phyloP scores from a whole-genome alignment of 2,797 vertebrate species.

The Falco naumanni region DNA sequence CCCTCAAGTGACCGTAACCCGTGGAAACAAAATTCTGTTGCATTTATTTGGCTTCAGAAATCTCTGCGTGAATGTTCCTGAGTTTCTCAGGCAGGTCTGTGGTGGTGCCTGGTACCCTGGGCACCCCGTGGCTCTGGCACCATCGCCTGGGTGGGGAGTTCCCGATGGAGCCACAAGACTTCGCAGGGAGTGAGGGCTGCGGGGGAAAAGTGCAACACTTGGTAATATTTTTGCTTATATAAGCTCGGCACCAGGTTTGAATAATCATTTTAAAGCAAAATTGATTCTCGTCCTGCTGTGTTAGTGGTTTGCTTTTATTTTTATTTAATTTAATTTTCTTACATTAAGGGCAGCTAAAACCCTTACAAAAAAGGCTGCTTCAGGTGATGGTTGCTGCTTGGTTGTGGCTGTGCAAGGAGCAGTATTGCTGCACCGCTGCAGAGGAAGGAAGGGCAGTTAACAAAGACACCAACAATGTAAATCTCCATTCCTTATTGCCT shows the following conservation, averaged over 20 bases:
- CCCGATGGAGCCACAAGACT: rapidly evolving
- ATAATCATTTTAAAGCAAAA: not conserved
- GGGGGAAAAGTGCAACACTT: not conserved
- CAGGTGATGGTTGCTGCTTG: not conserved
- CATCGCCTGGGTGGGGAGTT: not conserved
- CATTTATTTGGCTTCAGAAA: not conserved
- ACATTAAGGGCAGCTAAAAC: not conserved
- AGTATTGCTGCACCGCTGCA: not conserved
- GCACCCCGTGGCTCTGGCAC: not conserved
- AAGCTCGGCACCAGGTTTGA: not conserved
- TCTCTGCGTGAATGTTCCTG: rapidly evolving
- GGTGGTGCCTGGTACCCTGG: not conserved
- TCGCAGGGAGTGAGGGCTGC: not conserved
- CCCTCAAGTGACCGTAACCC: not conserved
- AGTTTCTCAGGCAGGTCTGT: not conserved
- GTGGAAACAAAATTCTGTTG: not conserved
- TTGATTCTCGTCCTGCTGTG: not conserved
- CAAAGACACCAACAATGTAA: not conserved
- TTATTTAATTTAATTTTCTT: not conserved
- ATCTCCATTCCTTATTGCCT: not conserved
- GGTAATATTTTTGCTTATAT: not conserved
- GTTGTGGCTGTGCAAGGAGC: not conserved
- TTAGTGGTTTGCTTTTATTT: not conserved
- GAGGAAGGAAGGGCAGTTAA: not conserved
- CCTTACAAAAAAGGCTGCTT: not conserved